Percentiles rank a stretch among this genome's conserved stretches.
Conservation (phyloP, 2,888 invertebrate species). For the Seira musarum region DNA sequence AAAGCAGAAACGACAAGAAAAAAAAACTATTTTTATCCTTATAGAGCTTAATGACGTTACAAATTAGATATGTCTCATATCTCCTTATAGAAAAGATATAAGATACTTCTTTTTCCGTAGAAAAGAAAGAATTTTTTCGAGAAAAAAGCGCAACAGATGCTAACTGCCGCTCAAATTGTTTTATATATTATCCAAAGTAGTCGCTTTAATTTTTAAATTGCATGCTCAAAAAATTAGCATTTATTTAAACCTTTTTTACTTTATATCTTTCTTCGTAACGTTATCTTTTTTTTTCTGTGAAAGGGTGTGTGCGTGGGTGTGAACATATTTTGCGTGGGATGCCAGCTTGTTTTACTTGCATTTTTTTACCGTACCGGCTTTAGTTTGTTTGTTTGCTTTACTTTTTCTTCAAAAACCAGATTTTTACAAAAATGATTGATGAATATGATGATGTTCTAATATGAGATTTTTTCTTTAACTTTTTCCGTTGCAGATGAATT, state of each 20-base stretch:
- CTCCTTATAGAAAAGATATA: background rate
- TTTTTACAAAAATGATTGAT: too few relatives aligned
- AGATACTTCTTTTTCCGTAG: too few relatives aligned
- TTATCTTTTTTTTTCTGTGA: conserved; percentile 12
- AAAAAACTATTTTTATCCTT: conserved; percentile 4
- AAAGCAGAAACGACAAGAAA: background rate
- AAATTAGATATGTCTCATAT: background rate
- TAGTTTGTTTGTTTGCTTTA: conserved; percentile 10
- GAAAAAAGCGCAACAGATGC: conserved; percentile 36
- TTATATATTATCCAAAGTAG: background rate
- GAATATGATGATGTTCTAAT: background rate
- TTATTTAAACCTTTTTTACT: background rate
- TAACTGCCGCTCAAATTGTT: conserved; percentile 17
- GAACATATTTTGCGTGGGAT: conserved; percentile 13
- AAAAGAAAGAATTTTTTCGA: background rate
- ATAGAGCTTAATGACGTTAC: conserved; percentile 18
- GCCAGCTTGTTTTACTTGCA: background rate
- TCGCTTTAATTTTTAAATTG: conserved; percentile 11
- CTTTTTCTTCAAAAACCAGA: conserved; percentile 15
- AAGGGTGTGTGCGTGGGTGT: conserved; percentile 36
- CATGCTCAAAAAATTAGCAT: background rate
- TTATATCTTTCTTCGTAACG: background rate
- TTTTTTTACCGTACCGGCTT: background rate
- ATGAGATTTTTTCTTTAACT: conserved; percentile 27
- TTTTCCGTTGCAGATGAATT: conserved; percentile 80